Evolutionary conservation across 2,888 invertebrate genomes (phyloP).

Genomic region (Cephus sareptanus): DNA sequence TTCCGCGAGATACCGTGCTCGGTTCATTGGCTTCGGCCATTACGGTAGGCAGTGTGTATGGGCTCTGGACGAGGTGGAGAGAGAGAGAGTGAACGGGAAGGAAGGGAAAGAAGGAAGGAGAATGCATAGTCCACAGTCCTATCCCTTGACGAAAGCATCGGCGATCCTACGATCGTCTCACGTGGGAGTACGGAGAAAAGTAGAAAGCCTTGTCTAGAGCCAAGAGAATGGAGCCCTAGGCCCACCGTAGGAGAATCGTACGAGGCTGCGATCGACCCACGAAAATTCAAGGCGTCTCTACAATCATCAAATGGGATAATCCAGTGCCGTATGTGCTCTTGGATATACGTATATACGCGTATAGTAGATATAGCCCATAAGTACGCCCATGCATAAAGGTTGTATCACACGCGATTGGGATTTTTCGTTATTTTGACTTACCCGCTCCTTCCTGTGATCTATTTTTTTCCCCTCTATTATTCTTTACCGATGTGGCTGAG

Average conservation of each 20-base stretch:
- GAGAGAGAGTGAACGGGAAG: conserved; percentile 3
- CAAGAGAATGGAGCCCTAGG: neutral
- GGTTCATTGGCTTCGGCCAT: neutral
- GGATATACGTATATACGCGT: neutral
- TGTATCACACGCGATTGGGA: neutral
- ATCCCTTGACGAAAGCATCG: neutral
- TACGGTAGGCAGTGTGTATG: neutral
- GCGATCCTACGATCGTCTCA: neutral
- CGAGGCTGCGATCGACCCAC: neutral
- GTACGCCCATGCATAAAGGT: neutral
- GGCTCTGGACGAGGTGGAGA: conserved; percentile 8
- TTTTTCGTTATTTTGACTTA: neutral
- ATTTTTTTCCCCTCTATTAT: too few relatives aligned
- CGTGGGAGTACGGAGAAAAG: neutral
- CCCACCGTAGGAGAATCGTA: neutral
- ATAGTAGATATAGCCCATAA: neutral
- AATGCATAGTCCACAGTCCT: conserved; percentile 22
- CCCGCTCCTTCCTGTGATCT: neutral
- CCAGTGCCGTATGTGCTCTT: neutral
- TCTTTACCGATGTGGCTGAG: neutral
- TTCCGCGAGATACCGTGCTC: neutral
- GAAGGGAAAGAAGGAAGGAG: conserved; percentile 11
- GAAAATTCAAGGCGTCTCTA: neutral
- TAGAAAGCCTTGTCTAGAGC: neutral
- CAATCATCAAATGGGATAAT: neutral